Conservation (phyloP, 2,888 invertebrate genomes). For the Ditylenchus weischeri region DNA sequence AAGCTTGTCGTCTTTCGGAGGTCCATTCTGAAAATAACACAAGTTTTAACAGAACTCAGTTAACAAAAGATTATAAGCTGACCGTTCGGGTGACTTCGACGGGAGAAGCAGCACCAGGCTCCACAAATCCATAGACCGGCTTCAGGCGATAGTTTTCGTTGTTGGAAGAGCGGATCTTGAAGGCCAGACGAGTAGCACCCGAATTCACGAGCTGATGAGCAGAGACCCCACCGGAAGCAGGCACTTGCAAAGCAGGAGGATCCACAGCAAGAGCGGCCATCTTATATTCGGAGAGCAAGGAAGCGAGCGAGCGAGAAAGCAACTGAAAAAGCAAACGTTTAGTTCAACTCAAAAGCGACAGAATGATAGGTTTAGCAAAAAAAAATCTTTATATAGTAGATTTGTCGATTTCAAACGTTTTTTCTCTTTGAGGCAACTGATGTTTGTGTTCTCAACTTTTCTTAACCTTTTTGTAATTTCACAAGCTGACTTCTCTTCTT, state of each 20-base stretch:
- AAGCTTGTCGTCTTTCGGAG: constrained; percentile 19
- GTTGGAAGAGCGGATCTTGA: constrained; percentile 31
- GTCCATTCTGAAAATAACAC: background rate
- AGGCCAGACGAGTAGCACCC: constrained; percentile 22
- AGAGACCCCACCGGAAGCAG: constrained; percentile 32
- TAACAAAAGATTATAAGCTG: background rate
- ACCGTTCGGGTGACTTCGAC: constrained; percentile 30
- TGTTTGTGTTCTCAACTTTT: too few species aligned
- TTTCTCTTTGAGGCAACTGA: too few species aligned
- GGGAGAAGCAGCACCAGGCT: constrained; percentile 26
- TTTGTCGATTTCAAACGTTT: too few species aligned
- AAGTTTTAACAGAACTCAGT: background rate
- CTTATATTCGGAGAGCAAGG: too few species aligned
- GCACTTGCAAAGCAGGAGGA: constrained; percentile 27
- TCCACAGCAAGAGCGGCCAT: constrained; percentile 25
- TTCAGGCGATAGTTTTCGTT: constrained; percentile 33
- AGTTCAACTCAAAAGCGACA: too few species aligned
- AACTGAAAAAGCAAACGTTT: too few species aligned
- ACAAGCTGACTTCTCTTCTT: too few species aligned
- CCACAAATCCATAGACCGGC: constrained; percentile 37
- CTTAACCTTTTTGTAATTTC: too few species aligned
- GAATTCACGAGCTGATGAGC: constrained; percentile 31
- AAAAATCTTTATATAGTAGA: too few species aligned
- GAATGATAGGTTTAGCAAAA: too few species aligned
- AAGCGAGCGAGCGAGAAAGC: too few species aligned